phyloP scores from a whole-genome alignment of 2,888 invertebrate genomes.

The Steromphala cineraria region DNA sequence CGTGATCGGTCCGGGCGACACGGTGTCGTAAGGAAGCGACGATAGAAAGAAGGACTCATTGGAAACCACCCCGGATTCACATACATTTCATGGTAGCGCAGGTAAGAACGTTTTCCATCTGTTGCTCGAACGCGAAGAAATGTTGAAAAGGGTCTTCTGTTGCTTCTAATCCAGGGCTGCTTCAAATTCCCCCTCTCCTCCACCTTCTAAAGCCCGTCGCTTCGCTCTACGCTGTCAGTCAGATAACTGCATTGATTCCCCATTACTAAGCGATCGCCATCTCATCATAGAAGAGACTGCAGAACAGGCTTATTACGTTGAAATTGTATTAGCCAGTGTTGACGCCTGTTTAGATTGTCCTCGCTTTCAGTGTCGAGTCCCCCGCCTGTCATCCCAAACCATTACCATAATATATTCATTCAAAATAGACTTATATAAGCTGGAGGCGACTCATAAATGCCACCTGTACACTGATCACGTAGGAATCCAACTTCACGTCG shows the following conservation, averaged over 20 bases:
- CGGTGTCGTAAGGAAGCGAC: constrained; percentile 12
- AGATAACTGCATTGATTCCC: constrained; percentile 7
- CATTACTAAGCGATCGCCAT: constrained; percentile 10
- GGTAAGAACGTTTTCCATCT: background rate
- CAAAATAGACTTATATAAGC: constrained; percentile 14
- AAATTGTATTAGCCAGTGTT: constrained; percentile 17
- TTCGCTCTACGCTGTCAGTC: background rate
- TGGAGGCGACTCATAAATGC: background rate
- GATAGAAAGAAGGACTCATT: background rate
- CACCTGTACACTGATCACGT: background rate
- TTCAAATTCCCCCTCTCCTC: background rate
- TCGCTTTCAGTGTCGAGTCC: background rate
- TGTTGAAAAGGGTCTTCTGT: background rate
- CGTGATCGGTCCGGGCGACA: constrained; percentile 27
- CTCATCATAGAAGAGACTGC: constrained; percentile 8
- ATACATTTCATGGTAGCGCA: background rate
- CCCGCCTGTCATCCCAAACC: constrained; percentile 2
- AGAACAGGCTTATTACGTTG: background rate
- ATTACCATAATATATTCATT: constrained; percentile 21
- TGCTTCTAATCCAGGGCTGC: background rate
- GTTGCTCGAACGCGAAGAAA: background rate
- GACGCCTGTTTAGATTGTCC: background rate
- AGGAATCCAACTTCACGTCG: background rate
- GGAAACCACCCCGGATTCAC: background rate
- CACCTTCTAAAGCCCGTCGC: background rate